A percentile compares a stretch with the other conserved stretches of the same genome.
Conservation (phyloP, 92 coral and sea anemone species). For the Palythoa caribaeorum region DNA sequence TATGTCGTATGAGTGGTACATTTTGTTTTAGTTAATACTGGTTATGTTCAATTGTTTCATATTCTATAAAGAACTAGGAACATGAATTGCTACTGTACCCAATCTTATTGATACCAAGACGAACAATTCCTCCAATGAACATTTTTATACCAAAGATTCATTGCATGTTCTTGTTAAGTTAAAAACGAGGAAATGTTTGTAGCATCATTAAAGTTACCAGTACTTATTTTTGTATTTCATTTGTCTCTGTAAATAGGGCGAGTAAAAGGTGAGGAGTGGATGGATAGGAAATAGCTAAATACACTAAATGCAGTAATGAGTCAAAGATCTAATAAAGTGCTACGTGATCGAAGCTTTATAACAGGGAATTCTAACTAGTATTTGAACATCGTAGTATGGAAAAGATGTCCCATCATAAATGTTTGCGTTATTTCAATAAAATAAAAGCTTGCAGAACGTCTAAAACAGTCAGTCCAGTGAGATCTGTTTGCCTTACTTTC, state of each 20-base stretch:
- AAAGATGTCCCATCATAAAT: too few species aligned
- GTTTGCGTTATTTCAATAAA: too few species aligned
- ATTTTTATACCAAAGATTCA: slow-evolving; percentile 7
- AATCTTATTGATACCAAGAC: slow-evolving; percentile 6
- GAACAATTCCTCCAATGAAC: background rate
- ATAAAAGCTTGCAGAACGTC: too few species aligned
- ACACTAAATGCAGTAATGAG: too few species aligned
- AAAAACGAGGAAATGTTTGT: background rate
- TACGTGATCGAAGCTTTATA: too few species aligned
- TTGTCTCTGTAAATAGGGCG: background rate
- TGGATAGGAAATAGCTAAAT: slow-evolving; percentile 2
- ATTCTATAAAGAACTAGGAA: background rate
- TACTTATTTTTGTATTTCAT: background rate
- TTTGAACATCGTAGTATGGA: too few species aligned
- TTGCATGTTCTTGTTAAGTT: background rate
- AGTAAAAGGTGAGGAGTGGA: background rate
- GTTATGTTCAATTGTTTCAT: background rate
- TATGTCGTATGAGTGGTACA: background rate
- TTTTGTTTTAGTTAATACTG: background rate
- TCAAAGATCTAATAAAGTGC: too few species aligned
- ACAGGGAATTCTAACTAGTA: too few species aligned
- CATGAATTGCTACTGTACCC: slow-evolving; percentile 1
- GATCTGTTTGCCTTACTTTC: too few species aligned
- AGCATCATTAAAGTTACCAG: background rate
- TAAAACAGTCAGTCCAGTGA: too few species aligned